Evolutionary conservation across 2,888 invertebrate species (phyloP), one percentile per base, ranked within the genome.

Genomic region (Hyposoter didymator): DNA sequence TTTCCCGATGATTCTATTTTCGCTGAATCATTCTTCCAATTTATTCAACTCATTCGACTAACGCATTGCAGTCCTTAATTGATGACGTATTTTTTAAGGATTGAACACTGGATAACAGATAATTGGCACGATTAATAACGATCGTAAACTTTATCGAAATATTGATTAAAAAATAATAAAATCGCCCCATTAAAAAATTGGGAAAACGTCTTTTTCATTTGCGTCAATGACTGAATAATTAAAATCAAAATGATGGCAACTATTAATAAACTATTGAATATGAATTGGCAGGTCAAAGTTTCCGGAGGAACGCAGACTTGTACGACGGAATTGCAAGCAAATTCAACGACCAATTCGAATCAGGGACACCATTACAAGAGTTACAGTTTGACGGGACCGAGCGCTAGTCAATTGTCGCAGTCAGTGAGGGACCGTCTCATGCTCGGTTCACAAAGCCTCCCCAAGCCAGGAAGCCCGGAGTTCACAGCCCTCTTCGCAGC

Each of bases 291-390:
- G 94, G 94, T 98, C 47, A 98, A 98, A 95, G 97, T 98, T 39
- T 97, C 98, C 7, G 98, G 98, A 17, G 98, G 98, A 43, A 98
- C 98, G 0, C 98, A 98, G 94, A 98, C 98, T 7, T 97, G 97
- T 90, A 97, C 96, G 49, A 96, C 96, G 90, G 97, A 97, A 91
- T 94, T 97, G 52, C 96, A 96, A 93, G 96, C 93, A 0, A 93
- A 92, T 87, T 90, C 91, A 39, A 88, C 88, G 7, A 90, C 92
- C 4, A 79, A 81, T 39, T 75, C 82, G 47, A 92, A 87, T 80
- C 93, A 93, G 83, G 97, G 96, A 82, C 96, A 96, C 79, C 97
- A 97, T 88, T 97, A 97, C 90, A 97, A 98, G 92, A 97, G 98
- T 78, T 97, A 97, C 94, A 98, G 97, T 2, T 94, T 98, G 89